phyloP scores from a whole-genome alignment of 1,140 invertebrate genomes.

The Triops longicaudatus region DNA sequence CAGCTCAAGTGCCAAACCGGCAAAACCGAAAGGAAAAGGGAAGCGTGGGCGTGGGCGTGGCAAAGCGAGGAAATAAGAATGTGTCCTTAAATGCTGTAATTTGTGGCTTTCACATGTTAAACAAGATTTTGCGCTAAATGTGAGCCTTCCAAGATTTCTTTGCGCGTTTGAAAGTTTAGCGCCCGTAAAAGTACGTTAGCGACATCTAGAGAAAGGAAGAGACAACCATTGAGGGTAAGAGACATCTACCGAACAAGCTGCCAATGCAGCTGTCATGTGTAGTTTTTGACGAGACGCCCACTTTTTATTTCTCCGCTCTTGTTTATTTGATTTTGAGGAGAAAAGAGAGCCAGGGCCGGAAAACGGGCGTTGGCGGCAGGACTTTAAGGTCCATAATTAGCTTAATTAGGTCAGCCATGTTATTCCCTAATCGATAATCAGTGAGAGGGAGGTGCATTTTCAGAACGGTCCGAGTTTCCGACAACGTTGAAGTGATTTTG shows the following conservation, averaged over 20 bases:
- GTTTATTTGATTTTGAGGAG: slow-evolving; percentile 8
- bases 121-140: neutral
- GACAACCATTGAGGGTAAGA: no score
- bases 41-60: neutral
- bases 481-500: slow-evolving; percentile 1
- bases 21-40: neutral
- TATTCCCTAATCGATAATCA: slow-evolving; percentile 7
- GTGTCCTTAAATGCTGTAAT: neutral
- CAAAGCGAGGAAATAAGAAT: neutral
- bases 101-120: neutral
- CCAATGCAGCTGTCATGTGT: neutral
- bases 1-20: neutral
- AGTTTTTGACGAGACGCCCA: neutral
- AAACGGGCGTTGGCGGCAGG: slow-evolving; percentile 13
- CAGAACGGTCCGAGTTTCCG: neutral
- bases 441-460: slow-evolving; percentile 14
- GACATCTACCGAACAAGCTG: neutral
- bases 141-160: no score
- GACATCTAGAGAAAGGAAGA: no score
- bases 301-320: slow-evolving; percentile 12
- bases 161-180: no score
- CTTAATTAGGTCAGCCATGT: slow-evolving; percentile 10
- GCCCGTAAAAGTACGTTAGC: no score
- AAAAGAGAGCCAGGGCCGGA: neutral
- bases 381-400: slow-evolving; percentile 13